Base-by-base conservation (phyloP, 2,113 vertebrate species). In the Periophthalmodon schlosseri region DNA sequence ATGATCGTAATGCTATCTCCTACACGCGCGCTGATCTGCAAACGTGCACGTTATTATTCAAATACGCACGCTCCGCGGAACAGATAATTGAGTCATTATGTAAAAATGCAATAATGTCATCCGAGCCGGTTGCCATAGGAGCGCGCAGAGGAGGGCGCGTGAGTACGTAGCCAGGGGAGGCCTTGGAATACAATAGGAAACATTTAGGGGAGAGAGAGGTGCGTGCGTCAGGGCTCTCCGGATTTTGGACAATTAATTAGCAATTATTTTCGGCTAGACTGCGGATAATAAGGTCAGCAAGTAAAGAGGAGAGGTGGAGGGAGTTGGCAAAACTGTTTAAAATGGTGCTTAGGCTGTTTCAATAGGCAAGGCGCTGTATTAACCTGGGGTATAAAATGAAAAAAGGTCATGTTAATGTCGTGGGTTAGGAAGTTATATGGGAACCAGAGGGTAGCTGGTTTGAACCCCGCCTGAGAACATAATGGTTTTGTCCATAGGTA, bases 71-170 rank as follows among this genome's bases (percentile, higher is more conserved):
- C 77, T 61, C 79, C 13, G 4, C 71, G 57, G 82, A 66, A 49
- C 36, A 24, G 8, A 66, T 89, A 88, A 89, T 86, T 89, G 86
- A 91, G 84, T 87, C 79, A 84, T 89, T 83, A 80, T 83, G 86
- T 88, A 73, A 73, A 89, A 87, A 78, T 36, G 9, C 61, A 33
- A 56, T 73, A 85, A 86, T 76, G 76, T 84, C 79, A 46, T 82
- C 70, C 84, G 76, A 70, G 68, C 1, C 73, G 58, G 89, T 92
- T 90, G 79, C 87, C 89, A 91, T 91, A 82, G 89, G 76, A 92
- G 91, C 89, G 21, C 71, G 77, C 63, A 69, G 83, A 80, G 80
- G 87, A 74, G 81, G 77, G 83, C 76, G 76, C 77, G 72, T 67
- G 3, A 7, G 47, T 6, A 67, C 44, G 75, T 79, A 2, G 68